A percentile compares a stretch with the other conserved stretches of the same genome.
These are phyloP conservation scores for Microcebus tavaratra DNA, from an alignment of 2,113 vertebrate genomes.

Conservation along the genomic window DNA sequence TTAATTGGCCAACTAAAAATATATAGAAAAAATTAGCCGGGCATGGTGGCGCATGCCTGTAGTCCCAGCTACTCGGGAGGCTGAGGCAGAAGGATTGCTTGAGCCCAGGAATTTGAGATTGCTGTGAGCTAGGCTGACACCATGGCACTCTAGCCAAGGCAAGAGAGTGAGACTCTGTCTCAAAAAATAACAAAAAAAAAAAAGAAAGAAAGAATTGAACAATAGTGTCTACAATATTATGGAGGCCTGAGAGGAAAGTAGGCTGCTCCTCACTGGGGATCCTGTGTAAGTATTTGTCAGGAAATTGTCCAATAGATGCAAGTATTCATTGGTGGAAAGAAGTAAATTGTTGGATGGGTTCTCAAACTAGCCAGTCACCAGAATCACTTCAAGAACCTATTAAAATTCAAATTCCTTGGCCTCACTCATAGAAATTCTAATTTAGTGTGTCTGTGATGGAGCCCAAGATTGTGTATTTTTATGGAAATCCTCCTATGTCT, in stretches of 20 bases:
- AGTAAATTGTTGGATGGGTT: background rate
- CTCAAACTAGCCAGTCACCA: background rate
- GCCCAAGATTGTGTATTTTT: background rate
- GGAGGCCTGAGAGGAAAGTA: background rate
- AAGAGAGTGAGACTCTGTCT: too few species aligned
- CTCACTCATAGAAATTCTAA: background rate
- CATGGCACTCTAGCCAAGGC: too few species aligned
- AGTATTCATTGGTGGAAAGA: background rate
- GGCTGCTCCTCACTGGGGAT: background rate
- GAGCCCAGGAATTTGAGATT: too few species aligned
- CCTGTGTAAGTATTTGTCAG: background rate
- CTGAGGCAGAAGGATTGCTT: too few species aligned
- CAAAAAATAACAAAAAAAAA: too few species aligned
- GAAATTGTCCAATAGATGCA: background rate
- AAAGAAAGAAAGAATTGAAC: background rate
- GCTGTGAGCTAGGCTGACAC: too few species aligned
- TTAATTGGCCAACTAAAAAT: too few species aligned
- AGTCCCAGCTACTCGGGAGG: too few species aligned
- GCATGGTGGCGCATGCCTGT: too few species aligned
- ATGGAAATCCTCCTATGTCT: background rate
- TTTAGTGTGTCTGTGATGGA: background rate
- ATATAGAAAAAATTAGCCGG: too few species aligned
- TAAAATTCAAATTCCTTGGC: background rate
- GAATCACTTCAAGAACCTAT: background rate
- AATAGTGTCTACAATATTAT: background rate